phyloP scores from a whole-genome alignment of 2,113 vertebrate genomes.

The Onychorhynchus coronatus region DNA sequence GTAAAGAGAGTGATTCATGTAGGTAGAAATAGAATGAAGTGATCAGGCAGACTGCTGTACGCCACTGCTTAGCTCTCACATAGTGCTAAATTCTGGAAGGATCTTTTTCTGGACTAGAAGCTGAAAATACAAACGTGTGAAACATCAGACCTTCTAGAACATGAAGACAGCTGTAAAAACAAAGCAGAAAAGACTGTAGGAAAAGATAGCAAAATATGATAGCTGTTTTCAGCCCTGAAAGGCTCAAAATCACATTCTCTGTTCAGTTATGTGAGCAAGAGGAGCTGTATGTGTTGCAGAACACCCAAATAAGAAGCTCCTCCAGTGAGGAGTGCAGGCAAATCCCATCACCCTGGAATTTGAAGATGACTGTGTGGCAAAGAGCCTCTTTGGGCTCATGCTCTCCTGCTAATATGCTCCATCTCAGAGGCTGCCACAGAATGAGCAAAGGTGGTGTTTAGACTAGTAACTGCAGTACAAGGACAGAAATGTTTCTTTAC shows the following conservation, averaged over 20 bases:
- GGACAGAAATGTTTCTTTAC: not conserved
- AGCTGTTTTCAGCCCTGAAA: not conserved
- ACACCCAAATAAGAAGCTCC: not conserved
- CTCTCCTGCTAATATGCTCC: not conserved
- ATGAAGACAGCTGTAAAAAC: constrained; percentile 35
- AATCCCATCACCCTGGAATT: not conserved
- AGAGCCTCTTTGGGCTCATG: not conserved
- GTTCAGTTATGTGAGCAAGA: not conserved
- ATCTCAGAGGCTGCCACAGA: not conserved
- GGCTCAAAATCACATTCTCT: not conserved
- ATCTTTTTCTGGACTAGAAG: constrained; percentile 7
- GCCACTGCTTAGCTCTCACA: not conserved
- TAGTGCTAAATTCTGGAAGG: not conserved
- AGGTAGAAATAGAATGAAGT: not conserved
- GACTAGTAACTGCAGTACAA: not conserved
- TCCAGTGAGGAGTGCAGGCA: not conserved
- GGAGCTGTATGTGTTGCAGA: not conserved
- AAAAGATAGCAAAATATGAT: not conserved
- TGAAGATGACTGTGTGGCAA: not conserved
- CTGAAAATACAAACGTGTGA: not conserved
- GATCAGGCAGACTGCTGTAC: not conserved
- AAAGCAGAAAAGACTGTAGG: not conserved
- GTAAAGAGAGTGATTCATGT: not conserved
- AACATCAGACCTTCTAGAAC: constrained; percentile 26
- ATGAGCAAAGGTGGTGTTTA: not conserved